Base-by-base conservation (phyloP, 2,888 invertebrate species). In the Nemotelus pantherinus region DNA sequence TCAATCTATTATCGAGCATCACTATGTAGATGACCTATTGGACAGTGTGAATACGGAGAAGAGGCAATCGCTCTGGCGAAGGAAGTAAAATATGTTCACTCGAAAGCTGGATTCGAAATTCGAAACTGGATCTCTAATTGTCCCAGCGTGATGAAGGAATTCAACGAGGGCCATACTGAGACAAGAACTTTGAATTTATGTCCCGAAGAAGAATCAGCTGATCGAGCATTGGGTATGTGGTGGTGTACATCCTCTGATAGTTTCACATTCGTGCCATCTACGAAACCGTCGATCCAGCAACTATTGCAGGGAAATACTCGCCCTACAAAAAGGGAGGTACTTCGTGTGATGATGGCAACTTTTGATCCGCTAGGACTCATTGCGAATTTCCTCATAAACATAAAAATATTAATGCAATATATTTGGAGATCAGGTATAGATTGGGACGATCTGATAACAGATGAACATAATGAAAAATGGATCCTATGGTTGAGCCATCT, bases 391-490 rank as follows among this genome's bases (percentile, higher is more conserved):
- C 9, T 81, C 53, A 76, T 81, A 44, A 77, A 74, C 50, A 50
- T 77, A 7, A 77, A 79, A 65, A 77, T 80, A 0, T 64, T 80
- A n/a, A 64, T 80, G 5, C 80, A 79, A 25, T 25, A 25, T 25
- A 25, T 25, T 25, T 25, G 65, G 80, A 80, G 65, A 65, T 78
- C 55, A 78, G 77, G 68, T 9, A 67, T 55, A 39, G 65, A 45
- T 25, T 81, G 80, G 78, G 78, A 78, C 71, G 55, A 81, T 5
- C 44, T 60, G 53, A 77, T 82, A 3, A 58, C 81, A 10, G 80
- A 80, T 4, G 77, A 80, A 44, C 77, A 81, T 41, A 53, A 77
- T 5, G 45, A 55, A 3, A 81, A 80, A 47, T 82, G 82, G 81
- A 39, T 65, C 3, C 75, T 71, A n/a, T 82, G 82, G 82, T 3